phyloP scores from a whole-genome alignment of 1,140 invertebrate species.

The Caenorhabditis brenneri region DNA sequence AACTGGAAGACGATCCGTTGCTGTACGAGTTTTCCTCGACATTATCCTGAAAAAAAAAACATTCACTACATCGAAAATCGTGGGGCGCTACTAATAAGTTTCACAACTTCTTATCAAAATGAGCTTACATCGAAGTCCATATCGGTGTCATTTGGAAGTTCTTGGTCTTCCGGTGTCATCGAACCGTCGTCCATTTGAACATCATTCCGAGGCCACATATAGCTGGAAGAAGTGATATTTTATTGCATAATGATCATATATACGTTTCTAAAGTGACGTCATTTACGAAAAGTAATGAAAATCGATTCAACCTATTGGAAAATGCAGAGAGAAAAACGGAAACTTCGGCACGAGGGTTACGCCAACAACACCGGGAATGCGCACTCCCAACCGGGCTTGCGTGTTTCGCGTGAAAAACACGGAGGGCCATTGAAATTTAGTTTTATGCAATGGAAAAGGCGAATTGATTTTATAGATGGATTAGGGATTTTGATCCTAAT shows the following conservation, averaged over 20 bases:
- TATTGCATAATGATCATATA: neutral
- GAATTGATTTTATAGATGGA: no score
- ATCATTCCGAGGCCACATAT: constrained; percentile 28
- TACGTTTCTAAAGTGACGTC: neutral
- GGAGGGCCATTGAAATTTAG: neutral
- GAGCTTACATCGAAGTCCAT: neutral
- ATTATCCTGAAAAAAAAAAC: neutral
- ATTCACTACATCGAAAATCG: neutral
- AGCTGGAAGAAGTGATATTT: no score
- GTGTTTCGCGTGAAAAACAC: neutral
- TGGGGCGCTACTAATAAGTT: no score
- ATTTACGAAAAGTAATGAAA: neutral
- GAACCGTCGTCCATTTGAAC: constrained; percentile 12
- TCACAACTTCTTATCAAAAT: neutral
- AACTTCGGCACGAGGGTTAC: neutral
- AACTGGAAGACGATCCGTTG: constrained; percentile 11
- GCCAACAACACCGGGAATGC: neutral
- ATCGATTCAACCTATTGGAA: constrained; percentile 10
- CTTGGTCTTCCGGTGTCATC: constrained; percentile 24
- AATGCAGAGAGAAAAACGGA: neutral
- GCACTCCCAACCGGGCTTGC: neutral
- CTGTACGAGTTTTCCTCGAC: neutral
- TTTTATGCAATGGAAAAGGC: no score
- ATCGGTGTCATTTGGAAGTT: neutral
- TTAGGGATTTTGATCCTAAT: no score